Conservation (phyloP, 30 jellyfish, hydroid and myxozoan genomes). For the Aurelia sp. region DNA sequence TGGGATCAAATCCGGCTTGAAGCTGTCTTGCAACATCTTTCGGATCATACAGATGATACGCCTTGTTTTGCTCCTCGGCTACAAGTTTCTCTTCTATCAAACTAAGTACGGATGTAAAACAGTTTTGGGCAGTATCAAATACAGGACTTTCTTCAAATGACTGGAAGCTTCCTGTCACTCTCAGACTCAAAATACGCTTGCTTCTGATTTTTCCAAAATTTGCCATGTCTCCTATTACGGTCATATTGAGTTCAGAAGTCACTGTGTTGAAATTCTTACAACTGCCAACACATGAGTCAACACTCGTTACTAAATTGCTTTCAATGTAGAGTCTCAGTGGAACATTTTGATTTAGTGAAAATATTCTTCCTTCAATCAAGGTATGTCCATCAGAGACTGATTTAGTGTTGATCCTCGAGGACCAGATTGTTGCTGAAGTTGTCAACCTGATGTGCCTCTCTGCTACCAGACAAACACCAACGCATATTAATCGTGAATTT, state of each 20-base stretch:
- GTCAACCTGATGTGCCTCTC: background rate
- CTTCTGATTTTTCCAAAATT: background rate
- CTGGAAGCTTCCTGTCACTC: background rate
- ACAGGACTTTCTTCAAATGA: background rate
- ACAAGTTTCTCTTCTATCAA: background rate
- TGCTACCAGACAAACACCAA: background rate
- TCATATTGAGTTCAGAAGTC: background rate
- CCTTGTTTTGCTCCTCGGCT: background rate
- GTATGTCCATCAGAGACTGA: background rate
- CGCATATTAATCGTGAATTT: background rate
- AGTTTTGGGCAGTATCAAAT: background rate
- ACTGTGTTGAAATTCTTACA: background rate
- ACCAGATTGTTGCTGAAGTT: background rate
- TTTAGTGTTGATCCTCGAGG: background rate
- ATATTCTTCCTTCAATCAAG: background rate
- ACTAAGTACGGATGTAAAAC: background rate
- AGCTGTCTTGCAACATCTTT: background rate
- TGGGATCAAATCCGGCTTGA: background rate
- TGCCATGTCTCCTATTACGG: background rate
- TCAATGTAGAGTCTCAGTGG: background rate
- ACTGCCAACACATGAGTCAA: background rate
- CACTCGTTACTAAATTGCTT: background rate
- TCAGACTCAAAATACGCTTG: background rate
- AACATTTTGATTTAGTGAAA: background rate
- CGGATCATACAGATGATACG: background rate